Percentiles rank a stretch among this genome's conserved stretches.
Evolutionary conservation across 2,797 vertebrate species (phyloP).

Genomic region (Crocodylus rhombifer): DNA sequence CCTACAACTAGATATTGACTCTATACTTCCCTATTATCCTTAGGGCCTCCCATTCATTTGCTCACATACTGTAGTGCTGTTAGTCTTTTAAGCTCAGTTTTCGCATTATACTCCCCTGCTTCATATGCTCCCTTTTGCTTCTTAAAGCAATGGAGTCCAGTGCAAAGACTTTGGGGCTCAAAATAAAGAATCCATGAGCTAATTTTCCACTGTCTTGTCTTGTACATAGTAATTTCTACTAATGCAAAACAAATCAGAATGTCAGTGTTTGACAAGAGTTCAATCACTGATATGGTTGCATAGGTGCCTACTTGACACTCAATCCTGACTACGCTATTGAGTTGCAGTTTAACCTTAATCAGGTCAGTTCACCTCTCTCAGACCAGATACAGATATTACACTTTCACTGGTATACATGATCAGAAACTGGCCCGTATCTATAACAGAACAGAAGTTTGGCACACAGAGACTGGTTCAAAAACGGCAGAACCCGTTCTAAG

Average conservation of each 20-base stretch:
- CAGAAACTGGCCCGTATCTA: too few relatives aligned
- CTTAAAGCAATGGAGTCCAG: not conserved
- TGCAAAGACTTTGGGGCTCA: fast-evolving
- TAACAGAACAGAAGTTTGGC: too few relatives aligned
- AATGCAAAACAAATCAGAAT: not conserved
- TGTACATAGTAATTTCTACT: not conserved
- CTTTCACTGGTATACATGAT: too few relatives aligned
- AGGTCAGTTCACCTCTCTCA: not conserved
- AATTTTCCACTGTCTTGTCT: not conserved
- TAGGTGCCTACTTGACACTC: not conserved
- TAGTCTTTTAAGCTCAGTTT: not conserved
- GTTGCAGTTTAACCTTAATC: not conserved
- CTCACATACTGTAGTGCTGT: not conserved
- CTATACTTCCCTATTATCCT: not conserved
- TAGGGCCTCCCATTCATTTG: not conserved
- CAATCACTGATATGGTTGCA: not conserved
- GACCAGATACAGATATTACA: too few relatives aligned
- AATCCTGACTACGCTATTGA: not conserved
- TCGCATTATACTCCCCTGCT: not conserved
- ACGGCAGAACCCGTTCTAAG: too few relatives aligned
- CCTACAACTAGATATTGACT: not conserved
- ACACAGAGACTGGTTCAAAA: too few relatives aligned
- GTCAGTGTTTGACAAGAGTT: not conserved
- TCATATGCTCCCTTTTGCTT: not conserved
- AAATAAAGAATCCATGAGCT: not conserved